Evolutionary conservation across 2,113 vertebrate species (phyloP), one percentile per base, ranked within the genome.

Genomic region (Cheirogaleus medius): DNA sequence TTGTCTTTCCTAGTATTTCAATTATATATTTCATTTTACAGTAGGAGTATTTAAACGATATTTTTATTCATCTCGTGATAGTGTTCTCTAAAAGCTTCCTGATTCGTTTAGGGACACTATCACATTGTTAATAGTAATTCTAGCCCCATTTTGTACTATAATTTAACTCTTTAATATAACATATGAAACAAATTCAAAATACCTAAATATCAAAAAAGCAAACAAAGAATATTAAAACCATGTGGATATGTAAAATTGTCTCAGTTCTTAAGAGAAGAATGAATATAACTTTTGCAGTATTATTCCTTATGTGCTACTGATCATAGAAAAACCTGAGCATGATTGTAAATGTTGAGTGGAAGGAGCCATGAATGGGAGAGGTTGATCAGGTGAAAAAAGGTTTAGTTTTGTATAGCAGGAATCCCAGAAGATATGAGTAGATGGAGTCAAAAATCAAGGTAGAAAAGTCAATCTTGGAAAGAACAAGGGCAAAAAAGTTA

Each of bases 1-100:
- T 94, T 96, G 58, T 81, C 44, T 92, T 96, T 56, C 39, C 32
- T 97, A 92, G 32, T 87, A 81, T 64, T 95, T 94, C 14, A 96
- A 77, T 90, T 94, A 69, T 58, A 3, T 92, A 15, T 91, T 91
- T 12, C 2, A 69, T 94, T 92, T 89, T 95, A 66, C 2, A 87
- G 83, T 56, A 87, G 9, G 73, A 66, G 27, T 82, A 68, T 83
- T 96, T 71, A 94, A 73, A 52, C 32, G 47, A 34, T 87, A 23
- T 85, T 95, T 97, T 87, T 90, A n/a, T 87, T 87, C 27, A 10
- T 87, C 84, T 84, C 13, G 8, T 87, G 60, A 78, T 7, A 58
- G 1, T 94, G 44, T 91, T 95, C 25, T 91, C 49, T 47, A 77
- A 92, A 87, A 87, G 20, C 29, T 60, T 83, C 10, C 27, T 66